Base-by-base conservation (phyloP, 2,797 vertebrate species). In the Poeciliopsis paucimaculata region DNA sequence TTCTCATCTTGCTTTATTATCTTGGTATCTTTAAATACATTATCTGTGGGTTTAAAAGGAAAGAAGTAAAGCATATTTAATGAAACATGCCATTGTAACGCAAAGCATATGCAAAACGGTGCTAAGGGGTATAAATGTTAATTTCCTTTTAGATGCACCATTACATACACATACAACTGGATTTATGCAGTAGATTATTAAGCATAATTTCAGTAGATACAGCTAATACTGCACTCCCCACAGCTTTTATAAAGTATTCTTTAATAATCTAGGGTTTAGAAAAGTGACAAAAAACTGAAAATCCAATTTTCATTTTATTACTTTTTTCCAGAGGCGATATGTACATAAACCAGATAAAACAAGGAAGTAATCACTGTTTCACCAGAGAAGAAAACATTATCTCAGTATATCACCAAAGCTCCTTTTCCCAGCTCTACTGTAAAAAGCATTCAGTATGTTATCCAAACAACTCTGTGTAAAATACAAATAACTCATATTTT, bases 131-230 rank as follows among this genome's bases (percentile, higher is more conserved):
- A 62, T 62, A 34, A 62, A 62, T 62, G 15, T 34, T 31, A 7
- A 66, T 9, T 46, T 49, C 15, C 2, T 70, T 76, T 51, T 78
- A 78, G 81, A 55, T 77, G 28, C 8, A 46, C 53, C 28, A 18
- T 60, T 1, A 2, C 55, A 83, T 51, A 51, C 49, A 8, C 7
- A 23, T 51, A 51, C 49, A 51, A 74, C 75, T 12, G 47, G 76
- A 49, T 43, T n/a, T 5, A 28, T 60, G 4, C 55, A 31, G 55
- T 15, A 28, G 55, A 31, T 60, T 15, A 34, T 15, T 57, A 28
- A 47, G 43, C 47, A 72, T 51, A 23, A 78, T 53, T 26, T 73
- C 28, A 51, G 39, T 18, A 60, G 26, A 26, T 45, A 31, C 73
- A 70, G 1, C 34, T 55, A 60, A 60, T n/a, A 60, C 28, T 31